A percentile compares a stretch with the other conserved stretches of the same genome.
phyloP scores from a whole-genome alignment of 1,140 invertebrate genomes.

The Parapsyche elsis region DNA sequence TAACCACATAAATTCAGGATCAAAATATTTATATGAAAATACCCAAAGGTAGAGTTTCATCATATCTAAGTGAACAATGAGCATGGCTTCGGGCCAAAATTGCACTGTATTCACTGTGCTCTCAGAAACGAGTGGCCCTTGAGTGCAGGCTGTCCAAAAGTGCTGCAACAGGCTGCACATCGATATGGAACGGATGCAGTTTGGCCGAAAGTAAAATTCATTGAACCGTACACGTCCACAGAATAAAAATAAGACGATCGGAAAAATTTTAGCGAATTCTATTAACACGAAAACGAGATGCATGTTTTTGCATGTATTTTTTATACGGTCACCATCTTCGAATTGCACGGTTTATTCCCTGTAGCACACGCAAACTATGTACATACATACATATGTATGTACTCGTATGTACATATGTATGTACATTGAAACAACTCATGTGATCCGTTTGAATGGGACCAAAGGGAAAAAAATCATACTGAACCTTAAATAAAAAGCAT shows the following conservation, averaged over 20 bases:
- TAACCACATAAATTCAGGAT: too few relatives aligned
- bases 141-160: neutral
- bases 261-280: neutral
- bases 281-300: neutral
- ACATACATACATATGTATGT: too few relatives aligned
- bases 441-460: neutral
- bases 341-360: neutral
- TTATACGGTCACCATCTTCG: too few relatives aligned
- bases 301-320: neutral
- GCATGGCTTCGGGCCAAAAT: neutral
- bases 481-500: neutral
- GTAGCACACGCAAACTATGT: neutral
- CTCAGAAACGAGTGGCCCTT: neutral
- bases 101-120: neutral
- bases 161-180: conserved; percentile 11
- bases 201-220: too few relatives aligned
- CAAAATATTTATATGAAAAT: too few relatives aligned
- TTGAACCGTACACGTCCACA: too few relatives aligned
- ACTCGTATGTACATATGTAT: too few relatives aligned
- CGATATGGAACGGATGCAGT: too few relatives aligned
- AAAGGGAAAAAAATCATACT: neutral
- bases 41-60: too few relatives aligned
- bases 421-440: neutral
- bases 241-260: too few relatives aligned
- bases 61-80: neutral